A percentile compares a stretch with the other conserved stretches of the same genome.
These are phyloP conservation scores for Cochlearius cochlearius DNA, from an alignment of 2,113 vertebrate species.

Conservation along the genomic window DNA sequence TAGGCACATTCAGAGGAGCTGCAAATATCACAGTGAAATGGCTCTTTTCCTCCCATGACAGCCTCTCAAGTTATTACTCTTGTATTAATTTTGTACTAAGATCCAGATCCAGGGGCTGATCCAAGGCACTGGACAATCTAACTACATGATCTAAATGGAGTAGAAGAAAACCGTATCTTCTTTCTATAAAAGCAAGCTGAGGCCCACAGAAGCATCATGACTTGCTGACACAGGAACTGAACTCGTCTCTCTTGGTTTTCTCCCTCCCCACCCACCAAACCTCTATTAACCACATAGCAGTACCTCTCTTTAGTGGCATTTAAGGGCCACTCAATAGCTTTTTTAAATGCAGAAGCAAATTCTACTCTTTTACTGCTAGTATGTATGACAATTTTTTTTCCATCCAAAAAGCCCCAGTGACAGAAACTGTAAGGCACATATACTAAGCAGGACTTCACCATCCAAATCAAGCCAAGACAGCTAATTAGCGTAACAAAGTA, in stretches of 20 bases:
- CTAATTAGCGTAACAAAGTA: not conserved
- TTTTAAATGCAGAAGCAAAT: not conserved
- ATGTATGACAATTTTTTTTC: not conserved
- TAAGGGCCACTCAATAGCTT: not conserved
- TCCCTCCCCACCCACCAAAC: not conserved
- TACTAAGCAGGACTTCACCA: not conserved
- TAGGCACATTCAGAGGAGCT: not conserved
- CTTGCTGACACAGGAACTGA: not conserved
- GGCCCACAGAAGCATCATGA: not conserved
- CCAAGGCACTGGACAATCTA: not conserved
- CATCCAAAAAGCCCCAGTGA: not conserved
- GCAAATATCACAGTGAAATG: not conserved
- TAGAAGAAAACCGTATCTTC: not conserved
- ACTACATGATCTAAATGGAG: not conserved
- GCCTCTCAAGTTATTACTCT: not conserved
- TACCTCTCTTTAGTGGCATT: not conserved
- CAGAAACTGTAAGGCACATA: not conserved
- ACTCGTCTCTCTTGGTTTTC: not conserved
- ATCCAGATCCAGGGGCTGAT: not conserved
- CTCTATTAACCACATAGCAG: not conserved
- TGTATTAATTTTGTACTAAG: not conserved
- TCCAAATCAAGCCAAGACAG: not conserved
- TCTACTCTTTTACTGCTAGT: not conserved
- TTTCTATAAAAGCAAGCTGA: not conserved
- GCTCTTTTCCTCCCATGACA: not conserved